phyloP scores from a whole-genome alignment of 2,113 vertebrate genomes.

The Lophochroa leadbeateri region DNA sequence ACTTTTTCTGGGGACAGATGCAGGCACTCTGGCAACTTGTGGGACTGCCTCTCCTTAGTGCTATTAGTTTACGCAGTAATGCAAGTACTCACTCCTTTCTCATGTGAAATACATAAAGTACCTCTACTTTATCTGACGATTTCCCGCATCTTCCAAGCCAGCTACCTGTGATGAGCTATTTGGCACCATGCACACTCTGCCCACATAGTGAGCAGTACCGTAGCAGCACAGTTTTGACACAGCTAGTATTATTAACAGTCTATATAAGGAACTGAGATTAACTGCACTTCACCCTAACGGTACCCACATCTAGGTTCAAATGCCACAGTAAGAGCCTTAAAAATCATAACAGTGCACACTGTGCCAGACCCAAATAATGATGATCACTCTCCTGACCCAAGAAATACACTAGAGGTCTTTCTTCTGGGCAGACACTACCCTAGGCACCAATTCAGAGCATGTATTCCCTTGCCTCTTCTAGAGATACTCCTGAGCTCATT shows the following conservation, averaged over 20 bases:
- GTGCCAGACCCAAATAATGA: not conserved
- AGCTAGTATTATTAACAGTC: not conserved
- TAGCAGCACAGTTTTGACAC: not conserved
- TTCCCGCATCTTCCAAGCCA: not conserved
- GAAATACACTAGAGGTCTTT: not conserved
- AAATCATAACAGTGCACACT: not conserved
- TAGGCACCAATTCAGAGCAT: not conserved
- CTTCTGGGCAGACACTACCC: not conserved
- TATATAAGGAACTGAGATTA: not conserved
- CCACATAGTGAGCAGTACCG: not conserved
- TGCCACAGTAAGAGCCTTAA: not conserved
- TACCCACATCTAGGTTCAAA: not conserved
- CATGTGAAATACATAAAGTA: rapidly evolving
- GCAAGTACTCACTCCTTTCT: not conserved
- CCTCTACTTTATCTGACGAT: not conserved
- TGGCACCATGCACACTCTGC: not conserved
- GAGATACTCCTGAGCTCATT: not conserved
- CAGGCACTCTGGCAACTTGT: rapidly evolving
- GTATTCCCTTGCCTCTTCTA: not conserved
- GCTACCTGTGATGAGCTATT: not conserved
- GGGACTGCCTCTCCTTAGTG: not conserved
- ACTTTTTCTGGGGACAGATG: rapidly evolving
- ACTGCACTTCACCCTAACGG: not conserved
- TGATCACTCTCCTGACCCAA: not conserved
- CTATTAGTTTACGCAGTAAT: too few relatives aligned